These are phyloP conservation scores for Aleadryas rufinucha DNA, from an alignment of 2,113 vertebrate species.

Conservation along the genomic window DNA sequence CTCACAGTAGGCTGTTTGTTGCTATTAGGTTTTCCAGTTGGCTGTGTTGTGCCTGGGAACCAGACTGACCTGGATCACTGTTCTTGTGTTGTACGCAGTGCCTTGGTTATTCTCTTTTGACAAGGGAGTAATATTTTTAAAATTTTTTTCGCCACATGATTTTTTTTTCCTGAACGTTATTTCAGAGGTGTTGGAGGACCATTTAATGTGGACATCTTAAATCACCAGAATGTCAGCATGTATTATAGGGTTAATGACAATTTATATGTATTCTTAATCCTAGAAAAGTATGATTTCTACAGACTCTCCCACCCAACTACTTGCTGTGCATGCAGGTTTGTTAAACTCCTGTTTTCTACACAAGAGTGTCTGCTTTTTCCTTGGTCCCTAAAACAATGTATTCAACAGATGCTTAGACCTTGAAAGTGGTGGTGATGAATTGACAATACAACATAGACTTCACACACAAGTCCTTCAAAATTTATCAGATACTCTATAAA, in stretches of 20 bases:
- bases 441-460: not conserved
- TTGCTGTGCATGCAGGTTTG: not conserved
- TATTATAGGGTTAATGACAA: not conserved
- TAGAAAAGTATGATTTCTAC: not conserved
- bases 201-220: not conserved
- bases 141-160: fast-evolving
- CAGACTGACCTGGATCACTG: not conserved
- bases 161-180: not conserved
- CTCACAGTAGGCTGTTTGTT: not conserved
- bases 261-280: not conserved
- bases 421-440: not conserved
- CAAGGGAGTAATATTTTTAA: not conserved
- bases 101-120: not conserved
- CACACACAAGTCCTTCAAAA: not conserved
- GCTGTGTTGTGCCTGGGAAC: not conserved
- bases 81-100: not conserved
- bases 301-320: not conserved
- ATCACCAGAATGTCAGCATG: not conserved
- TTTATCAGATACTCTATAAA: not conserved
- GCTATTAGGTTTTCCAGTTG: not conserved
- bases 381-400: not conserved
- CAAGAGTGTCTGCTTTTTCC: not conserved
- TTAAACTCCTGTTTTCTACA: not conserved
- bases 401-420: not conserved
- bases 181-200: not conserved